These are phyloP conservation scores for Meloidogyne chitwoodi DNA, from an alignment of 1,140 invertebrate species.

Conservation along the genomic window DNA sequence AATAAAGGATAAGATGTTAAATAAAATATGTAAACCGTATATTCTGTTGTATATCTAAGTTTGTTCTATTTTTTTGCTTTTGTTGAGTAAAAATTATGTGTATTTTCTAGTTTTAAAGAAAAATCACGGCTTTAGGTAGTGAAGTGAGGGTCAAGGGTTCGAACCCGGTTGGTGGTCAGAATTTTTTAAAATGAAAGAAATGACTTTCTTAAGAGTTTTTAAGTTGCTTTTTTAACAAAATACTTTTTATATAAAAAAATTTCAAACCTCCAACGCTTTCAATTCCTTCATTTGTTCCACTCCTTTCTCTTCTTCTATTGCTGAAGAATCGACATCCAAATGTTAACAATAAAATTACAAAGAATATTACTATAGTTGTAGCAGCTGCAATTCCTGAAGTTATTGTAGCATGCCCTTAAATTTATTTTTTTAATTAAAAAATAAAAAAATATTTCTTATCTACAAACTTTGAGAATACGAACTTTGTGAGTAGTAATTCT, in stretches of 20 bases:
- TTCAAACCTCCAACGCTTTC: background rate
- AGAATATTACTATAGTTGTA: constrained; percentile 51
- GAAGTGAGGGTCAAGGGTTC: background rate
- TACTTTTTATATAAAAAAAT: background rate
- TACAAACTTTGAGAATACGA: background rate
- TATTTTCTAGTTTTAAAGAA: background rate
- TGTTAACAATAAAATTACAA: constrained; percentile 51
- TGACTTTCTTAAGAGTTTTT: background rate
- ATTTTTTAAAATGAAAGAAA: background rate
- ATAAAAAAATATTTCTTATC: background rate
- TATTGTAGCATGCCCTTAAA: constrained; percentile 44
- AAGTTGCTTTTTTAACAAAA: background rate
- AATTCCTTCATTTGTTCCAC: background rate
- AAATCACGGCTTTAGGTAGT: background rate
- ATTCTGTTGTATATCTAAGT: background rate
- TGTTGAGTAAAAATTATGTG: background rate
- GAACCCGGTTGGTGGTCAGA: background rate
- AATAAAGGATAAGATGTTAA: background rate
- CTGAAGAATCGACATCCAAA: constrained; percentile 55
- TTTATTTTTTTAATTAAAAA: background rate
- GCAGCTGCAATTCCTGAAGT: constrained; percentile 54
- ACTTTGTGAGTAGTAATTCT: constrained; percentile 51
- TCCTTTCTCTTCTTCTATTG: constrained; percentile 26
- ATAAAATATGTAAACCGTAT: background rate
- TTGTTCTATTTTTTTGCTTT: background rate